phyloP scores from a whole-genome alignment of 2,113 vertebrate species.

The Silurus glanis region DNA sequence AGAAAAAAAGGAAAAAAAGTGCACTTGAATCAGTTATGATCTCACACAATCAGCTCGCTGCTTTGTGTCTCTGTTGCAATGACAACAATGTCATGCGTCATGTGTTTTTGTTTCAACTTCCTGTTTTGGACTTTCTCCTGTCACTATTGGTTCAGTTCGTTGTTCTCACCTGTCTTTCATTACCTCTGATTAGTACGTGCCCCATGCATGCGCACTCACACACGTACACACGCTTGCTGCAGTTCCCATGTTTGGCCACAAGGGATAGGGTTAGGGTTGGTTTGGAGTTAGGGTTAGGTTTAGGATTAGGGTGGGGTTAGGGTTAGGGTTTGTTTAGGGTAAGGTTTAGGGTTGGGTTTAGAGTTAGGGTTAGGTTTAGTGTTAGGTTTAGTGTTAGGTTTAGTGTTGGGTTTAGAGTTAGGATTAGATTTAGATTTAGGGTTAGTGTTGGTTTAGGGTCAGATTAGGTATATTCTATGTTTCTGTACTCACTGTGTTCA shows the following conservation, averaged over 20 bases:
- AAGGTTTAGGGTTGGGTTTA: no score
- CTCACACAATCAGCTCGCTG: background rate
- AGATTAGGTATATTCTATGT: no score
- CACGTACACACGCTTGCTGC: background rate
- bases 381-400: no score
- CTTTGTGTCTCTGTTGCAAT: background rate
- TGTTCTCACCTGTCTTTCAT: constrained; percentile 6
- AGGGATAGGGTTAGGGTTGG: no score
- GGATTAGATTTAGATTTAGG: no score
- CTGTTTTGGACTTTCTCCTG: background rate
- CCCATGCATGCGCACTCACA: background rate
- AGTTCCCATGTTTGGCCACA: background rate
- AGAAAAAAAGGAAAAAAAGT: background rate
- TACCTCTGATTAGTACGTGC: background rate
- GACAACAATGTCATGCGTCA: background rate
- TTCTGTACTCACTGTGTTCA: background rate
- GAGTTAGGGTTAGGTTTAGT: no score
- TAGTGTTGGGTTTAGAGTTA: no score
- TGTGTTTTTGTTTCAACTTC: background rate
- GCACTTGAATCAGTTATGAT: background rate
- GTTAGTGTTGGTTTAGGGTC: no score
- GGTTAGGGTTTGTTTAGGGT: no score
- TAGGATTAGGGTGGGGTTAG: no score
- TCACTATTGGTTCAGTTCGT: background rate
- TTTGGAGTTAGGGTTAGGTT: no score